These are phyloP conservation scores for Andricus grossulariae DNA, from an alignment of 1,140 invertebrate species.

Conservation along the genomic window DNA sequence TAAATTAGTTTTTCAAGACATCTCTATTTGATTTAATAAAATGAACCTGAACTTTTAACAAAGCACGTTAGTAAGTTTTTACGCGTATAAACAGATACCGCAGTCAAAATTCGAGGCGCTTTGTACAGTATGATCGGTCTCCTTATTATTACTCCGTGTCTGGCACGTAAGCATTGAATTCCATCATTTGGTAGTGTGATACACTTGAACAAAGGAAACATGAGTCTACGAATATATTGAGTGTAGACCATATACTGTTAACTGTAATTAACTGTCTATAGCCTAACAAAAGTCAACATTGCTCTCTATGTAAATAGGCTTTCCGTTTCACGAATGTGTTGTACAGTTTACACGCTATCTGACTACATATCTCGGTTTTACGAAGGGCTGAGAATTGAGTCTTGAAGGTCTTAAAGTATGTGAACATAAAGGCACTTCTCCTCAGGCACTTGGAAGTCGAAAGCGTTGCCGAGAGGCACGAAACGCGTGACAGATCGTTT, in stretches of 20 bases:
- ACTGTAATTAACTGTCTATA: not conserved
- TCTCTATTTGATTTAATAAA: too few species aligned
- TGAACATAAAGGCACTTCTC: not conserved
- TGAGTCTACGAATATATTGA: not conserved
- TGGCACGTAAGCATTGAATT: not conserved
- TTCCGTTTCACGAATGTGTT: constrained; percentile 32
- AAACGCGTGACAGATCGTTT: constrained; percentile 3
- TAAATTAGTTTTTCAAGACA: too few species aligned
- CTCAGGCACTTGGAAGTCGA: not conserved
- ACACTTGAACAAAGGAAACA: not conserved
- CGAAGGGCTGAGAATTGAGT: not conserved
- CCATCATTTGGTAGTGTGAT: not conserved
- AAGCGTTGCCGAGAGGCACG: not conserved
- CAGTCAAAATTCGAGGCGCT: too few species aligned
- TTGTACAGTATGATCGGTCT: too few species aligned
- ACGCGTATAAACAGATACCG: too few species aligned
- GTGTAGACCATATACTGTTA: too few species aligned
- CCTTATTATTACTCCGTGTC: too few species aligned
- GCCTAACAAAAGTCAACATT: constrained; percentile 1
- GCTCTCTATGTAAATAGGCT: constrained; percentile 39
- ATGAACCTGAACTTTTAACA: too few species aligned
- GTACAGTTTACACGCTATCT: not conserved
- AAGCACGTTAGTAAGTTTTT: too few species aligned
- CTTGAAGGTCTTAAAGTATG: not conserved
- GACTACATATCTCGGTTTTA: not conserved